These are phyloP conservation scores for Drosophila recens DNA, from an alignment of 2,888 invertebrate species.

Conservation along the genomic window DNA sequence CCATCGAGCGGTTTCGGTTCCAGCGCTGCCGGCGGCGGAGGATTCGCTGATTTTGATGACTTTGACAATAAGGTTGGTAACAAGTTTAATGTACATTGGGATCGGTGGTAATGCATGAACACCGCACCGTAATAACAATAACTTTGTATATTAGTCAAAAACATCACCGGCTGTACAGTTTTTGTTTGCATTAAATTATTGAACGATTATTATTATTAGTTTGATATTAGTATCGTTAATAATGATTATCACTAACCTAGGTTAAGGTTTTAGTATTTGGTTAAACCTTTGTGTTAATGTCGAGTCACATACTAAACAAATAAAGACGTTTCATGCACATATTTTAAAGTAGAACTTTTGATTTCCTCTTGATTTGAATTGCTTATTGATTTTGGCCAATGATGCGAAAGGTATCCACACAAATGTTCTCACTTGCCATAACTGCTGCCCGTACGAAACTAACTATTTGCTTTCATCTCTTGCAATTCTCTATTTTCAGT, in stretches of 20 bases:
- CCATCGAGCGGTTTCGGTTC: slow-evolving; percentile 85
- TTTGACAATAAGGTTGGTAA: slow-evolving; percentile 90
- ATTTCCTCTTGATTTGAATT: slow-evolving; percentile 24
- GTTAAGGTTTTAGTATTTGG: slow-evolving; percentile 39
- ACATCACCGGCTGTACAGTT: slow-evolving; percentile 35
- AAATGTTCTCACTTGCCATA: slow-evolving; percentile 32
- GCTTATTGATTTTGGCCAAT: slow-evolving; percentile 32
- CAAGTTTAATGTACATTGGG: slow-evolving; percentile 81
- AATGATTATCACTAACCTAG: slow-evolving; percentile 33
- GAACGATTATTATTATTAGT: slow-evolving; percentile 23
- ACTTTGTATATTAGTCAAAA: slow-evolving; percentile 26
- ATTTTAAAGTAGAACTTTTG: slow-evolving; percentile 38
- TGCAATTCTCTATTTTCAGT: slow-evolving; percentile 85
- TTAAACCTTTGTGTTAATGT: slow-evolving; percentile 48
- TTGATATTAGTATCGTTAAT: slow-evolving; percentile 38
- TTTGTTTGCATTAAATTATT: slow-evolving; percentile 45
- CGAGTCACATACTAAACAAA: slow-evolving; percentile 39
- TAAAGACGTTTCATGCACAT: slow-evolving; percentile 49
- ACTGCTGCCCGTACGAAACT: slow-evolving; percentile 76
- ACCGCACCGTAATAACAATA: slow-evolving; percentile 52
- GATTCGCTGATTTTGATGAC: slow-evolving; percentile 92
- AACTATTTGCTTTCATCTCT: slow-evolving; percentile 83
- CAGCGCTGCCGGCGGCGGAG: slow-evolving; percentile 69
- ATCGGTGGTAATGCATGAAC: slow-evolving; percentile 84
- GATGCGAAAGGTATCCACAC: slow-evolving; percentile 31